Evolutionary conservation across 2,888 invertebrate species (phyloP).

Genomic region (Melanostoma mellinum): DNA sequence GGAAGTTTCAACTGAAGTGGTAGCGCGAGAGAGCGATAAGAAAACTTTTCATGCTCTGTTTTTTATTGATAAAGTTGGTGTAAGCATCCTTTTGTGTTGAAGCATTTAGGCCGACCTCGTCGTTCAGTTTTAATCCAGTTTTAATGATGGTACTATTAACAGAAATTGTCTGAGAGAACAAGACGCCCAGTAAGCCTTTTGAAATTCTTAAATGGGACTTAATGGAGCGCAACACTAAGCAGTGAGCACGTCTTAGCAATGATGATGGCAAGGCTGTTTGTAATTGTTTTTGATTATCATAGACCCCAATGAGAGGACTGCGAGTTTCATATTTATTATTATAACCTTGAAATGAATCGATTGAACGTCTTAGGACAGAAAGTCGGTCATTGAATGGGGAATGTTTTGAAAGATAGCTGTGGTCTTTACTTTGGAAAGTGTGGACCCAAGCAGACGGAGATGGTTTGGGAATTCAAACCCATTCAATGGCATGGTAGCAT

Average conservation of each 20-base stretch:
- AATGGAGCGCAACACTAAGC: constrained; percentile 59
- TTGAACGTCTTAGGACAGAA: constrained; percentile 23
- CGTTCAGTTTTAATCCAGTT: constrained; percentile 74
- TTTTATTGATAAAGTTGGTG: constrained; percentile 73
- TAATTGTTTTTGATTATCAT: constrained; percentile 68
- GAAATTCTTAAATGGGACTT: constrained; percentile 70
- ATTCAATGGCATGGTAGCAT: no score
- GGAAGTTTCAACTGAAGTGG: constrained; percentile 31
- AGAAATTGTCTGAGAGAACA: constrained; percentile 11
- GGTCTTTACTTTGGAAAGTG: no score
- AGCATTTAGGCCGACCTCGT: constrained; percentile 52
- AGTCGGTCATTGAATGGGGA: neutral
- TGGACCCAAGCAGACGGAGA: no score
- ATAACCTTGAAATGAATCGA: constrained; percentile 41
- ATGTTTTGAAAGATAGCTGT: no score
- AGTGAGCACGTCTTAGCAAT: constrained; percentile 34
- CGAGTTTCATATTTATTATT: constrained; percentile 27
- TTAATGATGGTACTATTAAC: constrained; percentile 74
- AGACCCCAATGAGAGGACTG: constrained; percentile 9
- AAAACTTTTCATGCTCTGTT: constrained; percentile 69
- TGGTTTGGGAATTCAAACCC: no score
- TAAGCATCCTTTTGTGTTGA: constrained; percentile 17
- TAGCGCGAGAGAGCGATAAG: constrained; percentile 34
- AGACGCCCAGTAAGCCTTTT: constrained; percentile 34
- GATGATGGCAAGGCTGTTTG: constrained; percentile 36